phyloP scores from a whole-genome alignment of 2,797 vertebrate species.

The Trachurus trachurus region DNA sequence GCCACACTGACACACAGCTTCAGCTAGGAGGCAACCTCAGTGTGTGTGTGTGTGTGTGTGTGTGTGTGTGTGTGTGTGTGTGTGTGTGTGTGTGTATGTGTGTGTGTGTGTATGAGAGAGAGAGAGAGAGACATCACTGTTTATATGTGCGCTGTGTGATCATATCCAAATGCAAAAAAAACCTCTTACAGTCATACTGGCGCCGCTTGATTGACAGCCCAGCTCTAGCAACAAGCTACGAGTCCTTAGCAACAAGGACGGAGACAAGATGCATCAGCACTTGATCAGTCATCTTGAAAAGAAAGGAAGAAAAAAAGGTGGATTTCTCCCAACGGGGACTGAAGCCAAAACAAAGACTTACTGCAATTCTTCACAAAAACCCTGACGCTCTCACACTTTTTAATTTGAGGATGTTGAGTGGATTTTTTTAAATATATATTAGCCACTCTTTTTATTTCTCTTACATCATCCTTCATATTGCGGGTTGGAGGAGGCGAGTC shows the following conservation, averaged over 20 bases:
- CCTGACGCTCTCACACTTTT: background rate
- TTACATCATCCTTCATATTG: background rate
- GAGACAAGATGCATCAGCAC: constrained; percentile 44
- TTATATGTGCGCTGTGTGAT: background rate
- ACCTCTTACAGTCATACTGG: background rate
- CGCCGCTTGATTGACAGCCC: constrained; percentile 42
- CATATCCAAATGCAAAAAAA: constrained; percentile 17
- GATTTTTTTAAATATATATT: background rate
- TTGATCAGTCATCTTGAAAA: constrained; percentile 39
- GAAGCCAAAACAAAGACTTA: constrained; percentile 20
- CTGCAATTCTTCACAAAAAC: background rate
- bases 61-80: constrained; percentile 28
- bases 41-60: constrained; percentile 24
- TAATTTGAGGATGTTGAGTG: constrained; percentile 2
- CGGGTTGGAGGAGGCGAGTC: background rate
- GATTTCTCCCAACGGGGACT: constrained; percentile 15
- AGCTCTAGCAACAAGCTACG: constrained; percentile 25
- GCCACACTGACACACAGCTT: constrained; percentile 75
- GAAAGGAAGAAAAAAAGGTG: constrained; percentile 2
- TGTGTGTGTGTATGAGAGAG: background rate
- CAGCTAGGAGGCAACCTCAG: constrained; percentile 71
- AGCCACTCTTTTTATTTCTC: background rate
- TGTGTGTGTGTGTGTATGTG: background rate
- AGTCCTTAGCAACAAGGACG: constrained; percentile 52
- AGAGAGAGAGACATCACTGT: constrained; percentile 20